Conservation (phyloP, 2,113 vertebrate genomes). For the Bolborhynchus lineola region DNA sequence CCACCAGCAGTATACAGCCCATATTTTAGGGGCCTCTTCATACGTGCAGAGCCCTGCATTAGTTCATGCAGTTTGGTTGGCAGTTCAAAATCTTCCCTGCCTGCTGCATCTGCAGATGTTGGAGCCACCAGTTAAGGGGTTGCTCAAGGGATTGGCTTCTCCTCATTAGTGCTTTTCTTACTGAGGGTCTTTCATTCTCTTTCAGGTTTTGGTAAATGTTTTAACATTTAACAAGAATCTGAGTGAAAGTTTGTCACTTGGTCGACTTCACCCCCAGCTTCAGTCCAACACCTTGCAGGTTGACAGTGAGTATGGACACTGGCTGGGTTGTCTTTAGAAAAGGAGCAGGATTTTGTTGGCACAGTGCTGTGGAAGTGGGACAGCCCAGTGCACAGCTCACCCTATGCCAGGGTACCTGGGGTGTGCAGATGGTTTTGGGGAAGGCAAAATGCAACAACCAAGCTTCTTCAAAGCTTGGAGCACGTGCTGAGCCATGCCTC, state of each 20-base stretch:
- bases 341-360: not conserved
- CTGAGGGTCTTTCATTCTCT: not conserved
- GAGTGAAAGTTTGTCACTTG: constrained; percentile 90
- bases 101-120: not conserved
- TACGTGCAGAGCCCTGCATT: not conserved
- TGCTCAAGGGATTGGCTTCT: not conserved
- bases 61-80: not conserved
- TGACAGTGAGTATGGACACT: constrained; percentile 85
- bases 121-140: not conserved
- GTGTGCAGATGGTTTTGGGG: not conserved
- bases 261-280: constrained; percentile 91
- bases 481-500: not conserved
- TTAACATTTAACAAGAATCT: constrained; percentile 90
- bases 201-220: constrained; percentile 93
- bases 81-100: not conserved
- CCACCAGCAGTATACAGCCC: not conserved
- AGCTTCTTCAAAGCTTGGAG: not conserved
- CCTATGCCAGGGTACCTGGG: not conserved
- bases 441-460: not conserved
- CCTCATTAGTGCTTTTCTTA: not conserved
- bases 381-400: not conserved
- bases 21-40: not conserved
- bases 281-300: constrained; percentile 85
- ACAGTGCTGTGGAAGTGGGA: not conserved
- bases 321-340: not conserved